Evolutionary conservation across 2,113 vertebrate genomes (phyloP).

Genomic region (Macheiramphus alcinus): DNA sequence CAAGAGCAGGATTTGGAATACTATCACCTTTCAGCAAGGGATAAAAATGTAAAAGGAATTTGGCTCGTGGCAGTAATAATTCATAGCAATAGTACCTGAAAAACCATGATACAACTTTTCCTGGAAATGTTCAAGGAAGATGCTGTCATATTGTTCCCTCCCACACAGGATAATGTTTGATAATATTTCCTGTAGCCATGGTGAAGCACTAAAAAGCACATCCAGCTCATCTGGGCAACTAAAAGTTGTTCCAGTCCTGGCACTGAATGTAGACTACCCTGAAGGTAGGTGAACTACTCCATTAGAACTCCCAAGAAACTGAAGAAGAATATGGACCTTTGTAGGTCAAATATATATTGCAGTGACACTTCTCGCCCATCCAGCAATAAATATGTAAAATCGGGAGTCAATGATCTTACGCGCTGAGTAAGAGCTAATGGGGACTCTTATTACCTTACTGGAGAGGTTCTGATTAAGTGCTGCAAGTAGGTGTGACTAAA

Average conservation of each 20-base stretch:
- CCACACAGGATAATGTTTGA: neutral
- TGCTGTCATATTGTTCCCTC: neutral
- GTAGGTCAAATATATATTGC: neutral
- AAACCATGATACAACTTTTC: neutral
- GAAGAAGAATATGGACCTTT: neutral
- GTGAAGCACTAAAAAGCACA: neutral
- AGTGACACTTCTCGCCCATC: neutral
- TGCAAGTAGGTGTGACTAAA: neutral
- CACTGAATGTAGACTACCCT: neutral
- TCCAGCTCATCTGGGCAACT: neutral
- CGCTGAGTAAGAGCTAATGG: neutral
- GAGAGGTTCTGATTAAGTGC: neutral
- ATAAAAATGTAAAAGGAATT: neutral
- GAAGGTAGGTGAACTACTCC: neutral
- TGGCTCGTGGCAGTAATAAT: neutral
- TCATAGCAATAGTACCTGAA: neutral
- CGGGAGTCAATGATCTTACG: neutral
- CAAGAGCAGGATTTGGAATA: neutral
- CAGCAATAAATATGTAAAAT: neutral
- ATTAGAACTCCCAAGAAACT: neutral
- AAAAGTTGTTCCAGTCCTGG: neutral
- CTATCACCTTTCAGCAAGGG: neutral
- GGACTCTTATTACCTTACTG: neutral
- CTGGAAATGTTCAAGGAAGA: neutral
- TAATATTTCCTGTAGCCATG: neutral